Base-by-base conservation (phyloP, 2,797 vertebrate species). In the Trematomus bernacchii region DNA sequence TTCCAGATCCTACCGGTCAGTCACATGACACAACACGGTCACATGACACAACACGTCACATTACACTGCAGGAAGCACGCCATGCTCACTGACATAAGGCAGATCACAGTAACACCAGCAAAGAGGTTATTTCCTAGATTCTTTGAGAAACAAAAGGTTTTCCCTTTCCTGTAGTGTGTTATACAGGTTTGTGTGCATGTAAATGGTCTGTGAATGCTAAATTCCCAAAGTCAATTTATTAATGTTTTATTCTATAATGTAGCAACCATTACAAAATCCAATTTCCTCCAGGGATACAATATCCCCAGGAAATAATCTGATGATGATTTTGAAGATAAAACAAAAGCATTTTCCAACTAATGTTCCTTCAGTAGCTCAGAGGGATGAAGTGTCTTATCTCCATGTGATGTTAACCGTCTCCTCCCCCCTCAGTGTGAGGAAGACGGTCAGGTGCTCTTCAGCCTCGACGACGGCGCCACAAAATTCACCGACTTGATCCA, bases 401-500 rank as follows among this genome's bases (percentile, higher is more conserved):
- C 16, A 12, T 9, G 30, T 47, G 63, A 48, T 18, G 48, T 7
- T 66, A 71, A 80, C 55, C 33, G 23, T 71, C n/a, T 65, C 66
- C 65, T 80, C 7, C 55, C 64, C 43, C 46, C 82, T 8, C 80
- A 99, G 98, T 97, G 96, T 54, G 98, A 99, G 93, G 98, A 99
- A 63, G 98, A 99, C 1, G 97, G 98, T 76, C 97, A 99, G 93
- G 95, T 96, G 64, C 99, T 98, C 95, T 99, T 98, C 94, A 99
- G 96, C 93, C 96, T 99, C 40, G 98, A 99, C 63, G 98, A 99
- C 10, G 96, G 97, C 52, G 96, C 96, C 95, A 99, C 98, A 93
- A 99, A 97, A 95, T 99, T 99, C 95, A 98, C 96, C 10, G 98
- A 99, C 92, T 94, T 99, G 93, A 99, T 99, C 89, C 98, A 99